Conservation (phyloP, 2,888 invertebrate genomes). For the Hyposoter dolosus region DNA sequence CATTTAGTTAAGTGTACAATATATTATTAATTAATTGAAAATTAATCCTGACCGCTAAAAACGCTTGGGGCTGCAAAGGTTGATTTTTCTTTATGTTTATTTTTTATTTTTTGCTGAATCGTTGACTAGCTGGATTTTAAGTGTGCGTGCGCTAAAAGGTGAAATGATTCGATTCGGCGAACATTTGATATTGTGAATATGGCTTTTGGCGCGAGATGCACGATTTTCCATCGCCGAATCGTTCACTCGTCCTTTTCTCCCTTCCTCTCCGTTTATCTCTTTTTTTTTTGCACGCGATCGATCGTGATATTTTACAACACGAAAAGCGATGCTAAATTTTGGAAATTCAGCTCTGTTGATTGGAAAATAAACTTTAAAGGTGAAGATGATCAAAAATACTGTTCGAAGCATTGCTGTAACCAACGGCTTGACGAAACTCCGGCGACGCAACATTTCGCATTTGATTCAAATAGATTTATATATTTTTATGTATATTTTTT, state of each 20-base stretch:
- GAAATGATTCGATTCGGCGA: conserved; percentile 49
- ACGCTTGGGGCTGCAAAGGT: conserved; percentile 63
- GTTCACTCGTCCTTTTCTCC: not conserved
- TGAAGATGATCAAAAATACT: conserved; percentile 9
- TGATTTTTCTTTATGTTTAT: conserved; percentile 20
- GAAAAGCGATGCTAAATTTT: conserved; percentile 63
- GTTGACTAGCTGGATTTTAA: conserved; percentile 76
- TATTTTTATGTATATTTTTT: conserved; percentile 34
- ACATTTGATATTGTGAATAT: conserved; percentile 20
- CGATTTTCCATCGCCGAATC: not conserved
- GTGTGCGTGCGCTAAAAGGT: conserved; percentile 58
- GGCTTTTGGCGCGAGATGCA: not conserved
- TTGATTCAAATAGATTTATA: conserved; percentile 48
- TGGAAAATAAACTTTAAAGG: not conserved
- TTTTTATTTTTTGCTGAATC: conserved; percentile 48
- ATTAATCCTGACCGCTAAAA: conserved; percentile 72
- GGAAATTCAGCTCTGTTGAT: not conserved
- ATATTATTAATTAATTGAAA: conserved; percentile 66
- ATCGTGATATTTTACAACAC: conserved; percentile 66
- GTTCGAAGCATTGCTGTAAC: not conserved
- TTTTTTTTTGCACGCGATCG: conserved; percentile 39
- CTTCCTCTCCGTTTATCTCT: conserved; percentile 1
- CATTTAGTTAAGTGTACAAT: conserved; percentile 73
- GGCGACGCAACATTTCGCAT: conserved; percentile 51
- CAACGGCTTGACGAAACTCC: conserved; percentile 27